These are phyloP conservation scores for Malurus elegans DNA, from an alignment of 2,113 vertebrate species.

Conservation along the genomic window DNA sequence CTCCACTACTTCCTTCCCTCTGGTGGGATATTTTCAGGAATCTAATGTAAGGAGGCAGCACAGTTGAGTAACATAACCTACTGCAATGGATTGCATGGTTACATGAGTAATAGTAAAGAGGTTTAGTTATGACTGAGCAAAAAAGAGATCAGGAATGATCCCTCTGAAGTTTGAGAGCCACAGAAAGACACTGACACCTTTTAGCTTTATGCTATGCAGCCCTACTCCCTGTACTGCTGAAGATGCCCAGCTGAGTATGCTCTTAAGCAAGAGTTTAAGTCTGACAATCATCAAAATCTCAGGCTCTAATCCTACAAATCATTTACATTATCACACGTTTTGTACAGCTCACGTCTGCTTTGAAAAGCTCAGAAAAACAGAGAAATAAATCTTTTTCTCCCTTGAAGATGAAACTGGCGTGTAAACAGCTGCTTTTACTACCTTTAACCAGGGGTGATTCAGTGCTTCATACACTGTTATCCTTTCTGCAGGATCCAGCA, in stretches of 20 bases:
- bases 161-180: neutral
- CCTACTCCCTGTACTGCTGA: neutral
- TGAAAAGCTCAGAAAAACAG: neutral
- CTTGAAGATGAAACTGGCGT: neutral
- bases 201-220: neutral
- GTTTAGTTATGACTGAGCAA: neutral
- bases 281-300: neutral
- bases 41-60: neutral
- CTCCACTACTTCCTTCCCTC: neutral
- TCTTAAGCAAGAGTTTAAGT: neutral
- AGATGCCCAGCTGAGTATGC: neutral
- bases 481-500: constrained; percentile 97
- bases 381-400: neutral
- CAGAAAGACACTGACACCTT: neutral
- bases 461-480: constrained; percentile 99
- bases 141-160: neutral
- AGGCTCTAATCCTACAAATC: neutral
- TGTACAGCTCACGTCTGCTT: neutral
- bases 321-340: neutral
- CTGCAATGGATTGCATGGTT: neutral
- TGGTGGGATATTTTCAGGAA: neutral
- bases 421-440: constrained; percentile 31
- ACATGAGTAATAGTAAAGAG: neutral
- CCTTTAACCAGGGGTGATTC: constrained; percentile 99
- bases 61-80: neutral